Conservation (phyloP, 1,140 invertebrate species). For the Drosophila ogumai region DNA sequence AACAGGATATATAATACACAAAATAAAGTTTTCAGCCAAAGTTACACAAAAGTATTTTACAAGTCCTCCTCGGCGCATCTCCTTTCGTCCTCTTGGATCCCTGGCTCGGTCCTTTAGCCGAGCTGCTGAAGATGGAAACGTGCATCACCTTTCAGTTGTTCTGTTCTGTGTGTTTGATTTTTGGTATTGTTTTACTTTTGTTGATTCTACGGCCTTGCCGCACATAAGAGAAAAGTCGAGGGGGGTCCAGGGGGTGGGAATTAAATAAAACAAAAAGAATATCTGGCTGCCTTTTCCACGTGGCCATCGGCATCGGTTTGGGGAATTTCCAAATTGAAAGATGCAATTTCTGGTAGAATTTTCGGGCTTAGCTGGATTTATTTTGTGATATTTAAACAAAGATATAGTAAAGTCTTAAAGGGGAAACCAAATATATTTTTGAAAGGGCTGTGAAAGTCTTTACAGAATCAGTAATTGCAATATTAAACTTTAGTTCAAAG, state of each 20-base stretch:
- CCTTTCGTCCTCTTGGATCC: slow-evolving; percentile 1
- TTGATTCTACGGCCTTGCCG: slow-evolving; percentile 55
- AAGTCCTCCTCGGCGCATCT: slow-evolving; percentile 59
- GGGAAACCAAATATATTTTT: background rate
- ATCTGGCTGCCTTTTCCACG: slow-evolving; percentile 17
- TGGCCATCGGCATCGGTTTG: slow-evolving; percentile 2
- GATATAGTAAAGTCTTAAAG: background rate
- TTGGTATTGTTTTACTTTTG: slow-evolving; percentile 83
- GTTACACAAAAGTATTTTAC: slow-evolving; percentile 83
- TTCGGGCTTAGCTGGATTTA: background rate
- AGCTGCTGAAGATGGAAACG: slow-evolving; percentile 25
- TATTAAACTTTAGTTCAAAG: background rate
- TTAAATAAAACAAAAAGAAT: slow-evolving; percentile 64
- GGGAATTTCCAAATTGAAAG: slow-evolving; percentile 46
- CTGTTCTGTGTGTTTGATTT: slow-evolving; percentile 78
- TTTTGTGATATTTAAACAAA: background rate
- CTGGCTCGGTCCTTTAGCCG: slow-evolving; percentile 4
- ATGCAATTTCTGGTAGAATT: slow-evolving; percentile 4
- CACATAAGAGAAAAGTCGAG: slow-evolving; percentile 22
- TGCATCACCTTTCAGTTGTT: slow-evolving; percentile 75
- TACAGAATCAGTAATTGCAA: background rate
- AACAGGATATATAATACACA: slow-evolving; percentile 84
- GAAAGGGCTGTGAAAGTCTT: too few relatives aligned
- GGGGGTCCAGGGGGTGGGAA: slow-evolving; percentile 15
- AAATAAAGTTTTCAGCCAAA: slow-evolving; percentile 84